These are phyloP conservation scores for Scolopax rusticola DNA, from an alignment of 2,797 vertebrate species.

Conservation along the genomic window DNA sequence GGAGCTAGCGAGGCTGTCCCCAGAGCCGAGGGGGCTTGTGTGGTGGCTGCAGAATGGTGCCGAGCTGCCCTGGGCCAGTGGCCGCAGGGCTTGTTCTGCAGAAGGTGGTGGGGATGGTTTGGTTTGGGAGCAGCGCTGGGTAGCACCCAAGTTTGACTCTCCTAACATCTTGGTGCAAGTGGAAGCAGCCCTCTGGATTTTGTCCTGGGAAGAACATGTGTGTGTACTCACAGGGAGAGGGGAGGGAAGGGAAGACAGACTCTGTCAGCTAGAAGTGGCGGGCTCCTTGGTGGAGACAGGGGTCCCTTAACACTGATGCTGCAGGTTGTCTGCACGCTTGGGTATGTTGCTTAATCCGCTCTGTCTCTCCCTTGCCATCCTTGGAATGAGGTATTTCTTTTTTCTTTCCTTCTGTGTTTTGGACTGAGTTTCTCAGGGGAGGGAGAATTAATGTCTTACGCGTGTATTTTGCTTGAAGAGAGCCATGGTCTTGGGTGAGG, in stretches of 20 bases:
- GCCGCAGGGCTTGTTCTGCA: not conserved
- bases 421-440: not conserved
- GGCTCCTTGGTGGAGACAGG: not conserved
- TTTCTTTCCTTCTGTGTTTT: not conserved
- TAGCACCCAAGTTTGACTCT: not conserved
- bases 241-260: not conserved
- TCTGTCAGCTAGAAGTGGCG: not conserved
- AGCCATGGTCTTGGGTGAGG: not conserved
- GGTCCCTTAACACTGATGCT: not conserved
- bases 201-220: not conserved
- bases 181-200: not conserved
- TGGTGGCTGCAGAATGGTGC: fast-evolving
- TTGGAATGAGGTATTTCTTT: not conserved
- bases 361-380: not conserved
- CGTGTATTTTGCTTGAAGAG: fast-evolving
- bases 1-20: not conserved
- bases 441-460: not conserved
- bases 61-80: fast-evolving
- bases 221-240: not conserved
- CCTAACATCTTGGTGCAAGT: not conserved
- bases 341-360: not conserved
- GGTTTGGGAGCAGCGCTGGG: not conserved
- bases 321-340: not conserved
- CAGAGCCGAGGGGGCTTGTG: fast-evolving
- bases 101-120: not conserved